Percentiles rank a stretch among this genome's conserved stretches.
phyloP scores from a whole-genome alignment of 2,113 vertebrate genomes.

The Marmota flaviventris region DNA sequence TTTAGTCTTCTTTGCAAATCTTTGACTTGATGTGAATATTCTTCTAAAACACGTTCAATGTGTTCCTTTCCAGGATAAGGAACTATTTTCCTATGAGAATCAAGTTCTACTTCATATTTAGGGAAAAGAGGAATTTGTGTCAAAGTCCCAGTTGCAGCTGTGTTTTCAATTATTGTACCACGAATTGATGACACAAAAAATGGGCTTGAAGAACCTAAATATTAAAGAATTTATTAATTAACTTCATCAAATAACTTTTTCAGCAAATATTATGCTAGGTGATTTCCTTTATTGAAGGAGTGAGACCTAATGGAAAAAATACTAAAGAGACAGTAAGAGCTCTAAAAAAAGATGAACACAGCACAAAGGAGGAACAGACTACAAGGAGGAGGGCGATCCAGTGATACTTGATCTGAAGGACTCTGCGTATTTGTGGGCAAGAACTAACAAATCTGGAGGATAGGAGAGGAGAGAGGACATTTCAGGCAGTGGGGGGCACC shows the following conservation, averaged over 20 bases:
- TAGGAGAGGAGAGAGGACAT: background rate
- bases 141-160: constrained; percentile 60
- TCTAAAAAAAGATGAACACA: background rate
- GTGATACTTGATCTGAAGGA: background rate
- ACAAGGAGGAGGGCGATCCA: background rate
- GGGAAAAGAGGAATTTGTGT: constrained; percentile 62
- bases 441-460: background rate
- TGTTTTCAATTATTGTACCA: constrained; percentile 74
- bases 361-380: background rate
- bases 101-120: constrained; percentile 75
- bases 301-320: background rate
- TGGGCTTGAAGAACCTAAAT: constrained; percentile 82
- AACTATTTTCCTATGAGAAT: constrained; percentile 49
- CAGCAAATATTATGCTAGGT: background rate
- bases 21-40: constrained; percentile 84
- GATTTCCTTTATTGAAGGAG: background rate
- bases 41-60: constrained; percentile 83
- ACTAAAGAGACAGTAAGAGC: background rate
- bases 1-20: constrained; percentile 85
- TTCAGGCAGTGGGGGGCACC: background rate
- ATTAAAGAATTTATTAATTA: constrained; percentile 41
- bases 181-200: constrained; percentile 71
- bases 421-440: background rate
- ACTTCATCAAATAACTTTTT: constrained; percentile 32
- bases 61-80: constrained; percentile 78